A percentile compares a stretch with the other conserved stretches of the same genome.
Conservation (phyloP, 2,113 vertebrate genomes). For the Martes martes region DNA sequence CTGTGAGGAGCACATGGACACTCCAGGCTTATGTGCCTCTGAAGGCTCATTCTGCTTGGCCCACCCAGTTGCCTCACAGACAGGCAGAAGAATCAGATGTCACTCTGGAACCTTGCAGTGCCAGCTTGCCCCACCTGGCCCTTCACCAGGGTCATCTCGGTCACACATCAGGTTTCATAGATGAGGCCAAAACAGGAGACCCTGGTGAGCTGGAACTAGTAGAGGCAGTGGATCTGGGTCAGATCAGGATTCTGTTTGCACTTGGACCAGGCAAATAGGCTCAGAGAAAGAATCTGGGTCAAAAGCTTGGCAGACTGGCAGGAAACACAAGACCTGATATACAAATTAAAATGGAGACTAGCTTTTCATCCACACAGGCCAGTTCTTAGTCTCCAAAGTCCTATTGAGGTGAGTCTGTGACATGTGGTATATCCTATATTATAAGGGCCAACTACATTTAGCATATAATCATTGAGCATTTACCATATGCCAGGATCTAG, state of each 20-base stretch:
- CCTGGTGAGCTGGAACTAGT: not conserved
- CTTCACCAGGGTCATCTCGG: slow-evolving; percentile 12
- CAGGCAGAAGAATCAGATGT: not conserved
- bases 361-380: not conserved
- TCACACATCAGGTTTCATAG: slow-evolving; percentile 44
- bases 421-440: not conserved
- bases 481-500: not conserved
- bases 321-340: slow-evolving; percentile 33
- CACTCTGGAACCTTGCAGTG: not conserved
- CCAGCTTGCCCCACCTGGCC: slow-evolving; percentile 41
- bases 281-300: slow-evolving; percentile 65
- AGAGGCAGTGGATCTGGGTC: slow-evolving; percentile 52
- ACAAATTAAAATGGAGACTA: slow-evolving; percentile 20
- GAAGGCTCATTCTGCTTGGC: not conserved
- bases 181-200: slow-evolving; percentile 26
- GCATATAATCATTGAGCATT: not conserved
- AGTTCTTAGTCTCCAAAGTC: not conserved
- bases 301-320: slow-evolving; percentile 52
- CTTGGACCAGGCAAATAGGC: slow-evolving; percentile 31
- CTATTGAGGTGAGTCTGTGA: not conserved
- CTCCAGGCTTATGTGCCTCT: not conserved
- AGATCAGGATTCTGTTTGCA: slow-evolving; percentile 42
- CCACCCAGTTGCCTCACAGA: not conserved
- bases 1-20: not conserved
- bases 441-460: not conserved